These are phyloP conservation scores for Andricus grossulariae DNA, from an alignment of 1,140 invertebrate genomes.

Conservation along the genomic window DNA sequence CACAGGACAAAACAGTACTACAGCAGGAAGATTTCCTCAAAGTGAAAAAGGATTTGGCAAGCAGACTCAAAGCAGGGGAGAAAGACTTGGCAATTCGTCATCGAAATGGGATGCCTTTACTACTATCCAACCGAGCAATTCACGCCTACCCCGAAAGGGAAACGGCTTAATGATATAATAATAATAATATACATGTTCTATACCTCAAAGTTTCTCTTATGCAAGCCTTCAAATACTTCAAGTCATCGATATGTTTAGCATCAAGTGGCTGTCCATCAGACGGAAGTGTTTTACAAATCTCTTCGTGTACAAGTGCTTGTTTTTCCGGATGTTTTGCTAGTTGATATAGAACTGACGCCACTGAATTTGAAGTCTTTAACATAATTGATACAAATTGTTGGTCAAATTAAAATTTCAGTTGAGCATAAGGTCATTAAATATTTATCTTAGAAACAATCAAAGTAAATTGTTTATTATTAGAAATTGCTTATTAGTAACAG, in stretches of 20 bases:
- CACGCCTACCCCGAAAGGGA: no score
- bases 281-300: conserved; percentile 81
- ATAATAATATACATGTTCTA: no score
- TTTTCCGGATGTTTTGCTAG: conserved; percentile 85
- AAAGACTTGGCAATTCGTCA: no score
- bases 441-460: conserved; percentile 70
- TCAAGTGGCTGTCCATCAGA: conserved; percentile 76
- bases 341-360: conserved; percentile 88
- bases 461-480: background rate
- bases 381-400: conserved; percentile 2
- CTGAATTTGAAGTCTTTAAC: conserved; percentile 85
- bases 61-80: no score
- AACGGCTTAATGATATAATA: no score
- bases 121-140: no score
- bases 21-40: no score
- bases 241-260: conserved; percentile 80
- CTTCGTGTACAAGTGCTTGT: conserved; percentile 83
- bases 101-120: no score
- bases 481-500: no score
- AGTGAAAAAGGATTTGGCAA: no score
- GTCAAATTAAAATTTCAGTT: background rate
- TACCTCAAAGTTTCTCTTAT: conserved; percentile 93
- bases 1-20: no score
- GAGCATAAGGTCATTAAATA: conserved; percentile 93
- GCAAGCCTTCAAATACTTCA: conserved; percentile 90